These are phyloP conservation scores for Zootoca vivipara DNA, from an alignment of 2,113 vertebrate species.

Conservation along the genomic window DNA sequence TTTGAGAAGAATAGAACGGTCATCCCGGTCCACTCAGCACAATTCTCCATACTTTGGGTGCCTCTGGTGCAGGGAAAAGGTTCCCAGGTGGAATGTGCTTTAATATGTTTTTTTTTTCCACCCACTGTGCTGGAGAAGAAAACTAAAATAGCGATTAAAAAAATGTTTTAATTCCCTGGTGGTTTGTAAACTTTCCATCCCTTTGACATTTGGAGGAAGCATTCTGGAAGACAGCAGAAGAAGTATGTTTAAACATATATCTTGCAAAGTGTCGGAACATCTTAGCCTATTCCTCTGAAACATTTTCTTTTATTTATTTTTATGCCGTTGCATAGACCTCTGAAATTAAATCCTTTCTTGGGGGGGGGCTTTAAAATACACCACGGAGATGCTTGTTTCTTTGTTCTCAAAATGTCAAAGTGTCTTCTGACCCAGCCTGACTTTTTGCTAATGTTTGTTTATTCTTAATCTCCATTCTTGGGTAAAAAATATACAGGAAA, in stretches of 20 bases:
- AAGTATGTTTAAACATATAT: conserved; percentile 75
- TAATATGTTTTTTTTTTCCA: background rate
- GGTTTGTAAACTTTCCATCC: conserved; percentile 80
- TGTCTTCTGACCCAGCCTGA: background rate
- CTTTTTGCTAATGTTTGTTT: conserved; percentile 11
- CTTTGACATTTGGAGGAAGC: conserved; percentile 74
- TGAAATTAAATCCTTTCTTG: conserved; percentile 45
- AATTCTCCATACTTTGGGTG: background rate
- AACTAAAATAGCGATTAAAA: conserved; percentile 51
- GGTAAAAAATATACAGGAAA: background rate
- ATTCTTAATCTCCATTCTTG: conserved; percentile 4
- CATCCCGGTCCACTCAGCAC: background rate
- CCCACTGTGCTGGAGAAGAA: conserved; percentile 75
- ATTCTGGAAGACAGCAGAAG: conserved; percentile 73
- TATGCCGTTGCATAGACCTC: conserved; percentile 3
- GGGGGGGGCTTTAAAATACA: conserved; percentile 14
- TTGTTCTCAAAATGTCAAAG: background rate
- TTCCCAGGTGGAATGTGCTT: background rate
- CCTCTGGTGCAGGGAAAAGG: too few species aligned
- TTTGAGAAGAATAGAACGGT: background rate
- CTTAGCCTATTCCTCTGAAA: conserved; percentile 77
- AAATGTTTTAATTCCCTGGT: conserved; percentile 69
- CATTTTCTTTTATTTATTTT: conserved; percentile 62
- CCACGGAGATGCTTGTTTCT: conserved; percentile 16
- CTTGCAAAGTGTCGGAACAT: conserved; percentile 76